phyloP scores from a whole-genome alignment of 2,888 invertebrate species.

The Torymus texanus region DNA sequence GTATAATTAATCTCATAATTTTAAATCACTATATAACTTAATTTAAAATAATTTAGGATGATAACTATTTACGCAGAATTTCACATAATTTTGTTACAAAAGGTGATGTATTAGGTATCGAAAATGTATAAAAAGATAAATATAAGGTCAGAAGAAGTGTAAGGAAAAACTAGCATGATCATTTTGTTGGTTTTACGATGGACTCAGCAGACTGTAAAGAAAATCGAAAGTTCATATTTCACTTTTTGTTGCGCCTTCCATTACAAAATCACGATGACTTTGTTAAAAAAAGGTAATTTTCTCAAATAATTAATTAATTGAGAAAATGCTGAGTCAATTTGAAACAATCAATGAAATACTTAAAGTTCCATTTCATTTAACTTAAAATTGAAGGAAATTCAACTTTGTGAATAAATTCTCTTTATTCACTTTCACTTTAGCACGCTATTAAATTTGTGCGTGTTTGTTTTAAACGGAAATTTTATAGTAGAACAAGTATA shows the following conservation, averaged over 20 bases:
- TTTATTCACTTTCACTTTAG: slow-evolving; percentile 30
- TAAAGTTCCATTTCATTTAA: slow-evolving; percentile 32
- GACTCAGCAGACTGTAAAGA: slow-evolving; percentile 43
- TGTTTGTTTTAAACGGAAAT: slow-evolving; percentile 7
- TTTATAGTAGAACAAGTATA: not conserved
- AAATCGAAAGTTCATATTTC: slow-evolving; percentile 53
- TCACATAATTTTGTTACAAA: too few species aligned
- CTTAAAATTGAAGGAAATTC: slow-evolving; percentile 34
- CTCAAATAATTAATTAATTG: slow-evolving; percentile 46
- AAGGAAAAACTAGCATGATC: slow-evolving; percentile 9
- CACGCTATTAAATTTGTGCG: not conserved
- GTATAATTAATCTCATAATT: too few species aligned
- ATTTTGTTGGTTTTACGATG: slow-evolving; percentile 35
- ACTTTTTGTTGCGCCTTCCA: slow-evolving; percentile 37
- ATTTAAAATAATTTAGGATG: too few species aligned
- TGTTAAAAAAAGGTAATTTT: slow-evolving; percentile 40
- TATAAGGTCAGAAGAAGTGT: slow-evolving; percentile 30
- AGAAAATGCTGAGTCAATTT: slow-evolving; percentile 46
- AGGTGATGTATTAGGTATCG: too few species aligned
- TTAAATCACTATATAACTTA: too few species aligned
- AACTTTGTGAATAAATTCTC: slow-evolving; percentile 15
- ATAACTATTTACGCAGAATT: too few species aligned
- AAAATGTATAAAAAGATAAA: not conserved
- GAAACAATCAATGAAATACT: slow-evolving; percentile 39
- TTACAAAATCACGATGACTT: slow-evolving; percentile 55